These are phyloP conservation scores for Dermolepida albohirtum DNA, from an alignment of 2,888 invertebrate genomes.

Conservation along the genomic window DNA sequence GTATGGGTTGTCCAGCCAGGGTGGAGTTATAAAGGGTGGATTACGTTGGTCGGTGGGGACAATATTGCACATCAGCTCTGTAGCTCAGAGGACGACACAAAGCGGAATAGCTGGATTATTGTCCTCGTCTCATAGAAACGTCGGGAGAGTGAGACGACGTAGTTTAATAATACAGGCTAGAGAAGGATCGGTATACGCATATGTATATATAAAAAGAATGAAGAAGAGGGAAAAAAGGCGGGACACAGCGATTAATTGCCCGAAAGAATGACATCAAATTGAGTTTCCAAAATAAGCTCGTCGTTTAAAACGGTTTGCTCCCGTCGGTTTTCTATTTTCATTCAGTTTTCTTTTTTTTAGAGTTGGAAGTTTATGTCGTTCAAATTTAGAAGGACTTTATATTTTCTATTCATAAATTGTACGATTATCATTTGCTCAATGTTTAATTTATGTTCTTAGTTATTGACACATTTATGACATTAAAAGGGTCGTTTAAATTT, in stretches of 20 bases:
- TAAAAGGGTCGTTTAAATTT: too few species aligned
- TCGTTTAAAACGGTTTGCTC: conserved; percentile 29
- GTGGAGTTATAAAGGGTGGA: conserved; percentile 29
- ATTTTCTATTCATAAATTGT: not conserved
- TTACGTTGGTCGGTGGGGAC: not conserved
- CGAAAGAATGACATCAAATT: conserved; percentile 39
- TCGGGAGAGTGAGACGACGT: not conserved
- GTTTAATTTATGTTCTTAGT: conserved; percentile 7
- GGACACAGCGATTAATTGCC: conserved; percentile 34
- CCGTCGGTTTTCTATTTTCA: conserved; percentile 29
- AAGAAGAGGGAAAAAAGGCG: conserved; percentile 13
- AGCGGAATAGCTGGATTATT: conserved; percentile 37
- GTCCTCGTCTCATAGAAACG: conserved; percentile 26
- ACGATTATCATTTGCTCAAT: not conserved
- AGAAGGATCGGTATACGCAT: not conserved
- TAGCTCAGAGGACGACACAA: conserved; percentile 10
- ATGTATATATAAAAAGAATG: conserved; percentile 26
- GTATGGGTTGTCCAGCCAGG: conserved; percentile 9
- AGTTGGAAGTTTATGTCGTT: conserved; percentile 31
- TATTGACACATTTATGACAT: too few species aligned
- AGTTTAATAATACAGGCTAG: not conserved
- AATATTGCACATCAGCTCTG: conserved; percentile 28
- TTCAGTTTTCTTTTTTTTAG: conserved; percentile 17
- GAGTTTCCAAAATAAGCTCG: conserved; percentile 38
- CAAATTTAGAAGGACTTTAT: conserved; percentile 30